phyloP scores from a whole-genome alignment of 2,797 vertebrate genomes.

The Meriones psammophilus region DNA sequence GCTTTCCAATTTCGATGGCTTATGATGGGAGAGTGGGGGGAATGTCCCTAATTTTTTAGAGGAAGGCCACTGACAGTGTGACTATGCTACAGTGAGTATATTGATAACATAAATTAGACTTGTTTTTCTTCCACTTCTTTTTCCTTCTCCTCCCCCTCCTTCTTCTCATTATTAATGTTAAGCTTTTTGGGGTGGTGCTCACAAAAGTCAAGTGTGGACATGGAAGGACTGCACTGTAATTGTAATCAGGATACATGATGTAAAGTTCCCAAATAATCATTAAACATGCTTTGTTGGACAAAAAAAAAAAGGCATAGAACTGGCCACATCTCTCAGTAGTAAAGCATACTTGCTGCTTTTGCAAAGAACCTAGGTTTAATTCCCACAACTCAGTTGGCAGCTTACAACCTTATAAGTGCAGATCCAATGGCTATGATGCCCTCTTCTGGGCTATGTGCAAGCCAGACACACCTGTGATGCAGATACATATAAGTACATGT shows the following conservation, averaged over 20 bases:
- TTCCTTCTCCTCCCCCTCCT: no score
- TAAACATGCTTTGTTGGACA: background rate
- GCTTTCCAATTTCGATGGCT: background rate
- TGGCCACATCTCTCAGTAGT: background rate
- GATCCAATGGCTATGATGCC: background rate
- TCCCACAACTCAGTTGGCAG: background rate
- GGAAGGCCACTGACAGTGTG: background rate
- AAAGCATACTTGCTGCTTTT: background rate
- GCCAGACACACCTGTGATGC: accelerated
- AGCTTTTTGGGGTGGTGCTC: no score
- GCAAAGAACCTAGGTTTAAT: no score
- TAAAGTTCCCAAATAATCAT: background rate
- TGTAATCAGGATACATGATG: background rate
- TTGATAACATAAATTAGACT: background rate
- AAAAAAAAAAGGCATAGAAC: no score
- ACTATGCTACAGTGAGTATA: background rate
- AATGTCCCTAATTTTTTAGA: background rate
- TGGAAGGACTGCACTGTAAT: no score
- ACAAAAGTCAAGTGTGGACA: no score
- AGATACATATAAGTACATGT: background rate
- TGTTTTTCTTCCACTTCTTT: background rate
- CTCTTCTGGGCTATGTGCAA: background rate
- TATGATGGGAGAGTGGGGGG: background rate
- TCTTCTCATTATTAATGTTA: no score
- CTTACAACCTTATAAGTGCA: background rate